These are phyloP conservation scores for Ooceraea biroi DNA, from an alignment of 1,140 invertebrate genomes.

Conservation along the genomic window DNA sequence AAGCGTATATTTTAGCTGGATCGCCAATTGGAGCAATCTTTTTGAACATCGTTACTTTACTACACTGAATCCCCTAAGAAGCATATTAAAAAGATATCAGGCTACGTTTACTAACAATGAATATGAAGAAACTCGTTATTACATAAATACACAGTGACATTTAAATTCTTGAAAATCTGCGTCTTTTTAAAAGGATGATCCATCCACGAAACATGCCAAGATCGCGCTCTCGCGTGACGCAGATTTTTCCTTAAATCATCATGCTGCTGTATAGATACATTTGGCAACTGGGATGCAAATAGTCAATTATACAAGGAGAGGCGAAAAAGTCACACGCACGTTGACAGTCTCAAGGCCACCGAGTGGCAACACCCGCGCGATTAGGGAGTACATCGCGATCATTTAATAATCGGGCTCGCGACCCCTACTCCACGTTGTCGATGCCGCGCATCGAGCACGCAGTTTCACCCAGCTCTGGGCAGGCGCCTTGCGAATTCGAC, in stretches of 20 bases:
- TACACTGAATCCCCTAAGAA: too few species aligned
- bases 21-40: background rate
- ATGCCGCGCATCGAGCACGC: conserved; percentile 64
- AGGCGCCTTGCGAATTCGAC: conserved; percentile 67
- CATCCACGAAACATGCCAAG: background rate
- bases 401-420: conserved; percentile 36
- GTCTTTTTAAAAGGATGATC: too few species aligned
- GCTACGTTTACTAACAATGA: background rate
- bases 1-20: background rate
- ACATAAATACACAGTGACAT: background rate
- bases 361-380: conserved; percentile 33
- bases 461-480: conserved; percentile 58
- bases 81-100: background rate
- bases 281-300: too few species aligned
- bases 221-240: background rate
- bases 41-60: background rate
- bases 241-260: too few species aligned
- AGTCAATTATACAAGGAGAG: too few species aligned
- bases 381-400: conserved; percentile 56
- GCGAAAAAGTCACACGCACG: background rate
- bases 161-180: too few species aligned
- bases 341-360: conserved; percentile 30
- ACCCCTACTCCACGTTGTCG: conserved; percentile 15
- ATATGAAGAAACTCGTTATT: too few species aligned
- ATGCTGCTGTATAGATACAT: too few species aligned